Base-by-base conservation (phyloP, 1,140 invertebrate species). In the Caerostris darwini region DNA sequence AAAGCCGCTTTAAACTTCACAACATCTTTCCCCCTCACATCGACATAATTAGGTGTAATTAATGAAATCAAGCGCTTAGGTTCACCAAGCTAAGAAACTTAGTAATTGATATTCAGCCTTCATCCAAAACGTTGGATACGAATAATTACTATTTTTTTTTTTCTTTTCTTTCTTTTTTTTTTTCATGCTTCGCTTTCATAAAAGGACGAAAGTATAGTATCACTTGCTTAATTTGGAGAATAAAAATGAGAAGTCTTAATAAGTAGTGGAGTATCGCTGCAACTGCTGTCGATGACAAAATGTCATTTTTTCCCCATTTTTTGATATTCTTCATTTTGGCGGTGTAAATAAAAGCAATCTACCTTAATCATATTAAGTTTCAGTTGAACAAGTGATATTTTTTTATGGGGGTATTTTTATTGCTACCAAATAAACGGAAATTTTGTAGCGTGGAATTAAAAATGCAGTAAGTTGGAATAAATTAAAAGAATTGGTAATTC, bases 1-100 rank as follows among this genome's bases (percentile, higher is more conserved):
- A 87, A 86, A 61, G 57, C 71, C 54, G 83, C 85, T 89, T 89
- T 89, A 53, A 94, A 87, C 56, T 94, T 94, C 56, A 53, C 56
- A 34, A 53, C 92, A 14, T 61, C 57, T 59, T 94, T 69, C 67
- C 59, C n/a, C 85, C 69, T 10, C 71, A 10, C 92, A 81, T 67
- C 64, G 57, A 89, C 54, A 89, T 94, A 94, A 94, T 94, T 94
- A 94, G 92, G 53, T 57, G 92, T 94, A 94, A 94, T 94, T 94
- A 94, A 94, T 94, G 92, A 94, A 94, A 94, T 94, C 67, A 88
- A 56, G 85, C 85, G 85, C 86, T 94, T 94, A 89, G 92, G 92
- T 93, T 93, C 83, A 87, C 92, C 92, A 93, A 57, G 86, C 92
- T 94, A 87, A 94, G 85, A 81, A 88, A 59, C 17, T 56, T 53